A percentile compares a stretch with the other conserved stretches of the same genome.
phyloP scores from a whole-genome alignment of 2,113 vertebrate genomes.

The Pardalotus punctatus region DNA sequence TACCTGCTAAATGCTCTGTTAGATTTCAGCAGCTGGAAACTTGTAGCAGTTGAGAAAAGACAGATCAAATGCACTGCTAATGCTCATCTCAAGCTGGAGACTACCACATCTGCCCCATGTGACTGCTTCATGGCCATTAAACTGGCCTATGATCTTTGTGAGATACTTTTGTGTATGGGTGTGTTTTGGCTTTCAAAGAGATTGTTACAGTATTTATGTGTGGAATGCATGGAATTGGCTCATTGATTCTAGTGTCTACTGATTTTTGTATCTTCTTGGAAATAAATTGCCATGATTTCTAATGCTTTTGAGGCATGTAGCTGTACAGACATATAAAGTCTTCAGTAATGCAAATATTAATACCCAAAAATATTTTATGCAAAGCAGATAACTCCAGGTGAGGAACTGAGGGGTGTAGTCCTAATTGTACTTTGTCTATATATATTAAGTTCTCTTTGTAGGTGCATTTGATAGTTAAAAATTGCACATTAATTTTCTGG shows the following conservation, averaged over 20 bases:
- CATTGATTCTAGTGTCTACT: not conserved
- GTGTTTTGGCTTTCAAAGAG: not conserved
- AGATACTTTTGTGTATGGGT: not conserved
- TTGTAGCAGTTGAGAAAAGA: not conserved
- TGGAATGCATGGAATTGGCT: not conserved
- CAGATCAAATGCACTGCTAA: not conserved
- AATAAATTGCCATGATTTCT: not conserved
- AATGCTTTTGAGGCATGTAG: not conserved
- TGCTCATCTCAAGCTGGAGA: not conserved
- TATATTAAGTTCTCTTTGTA: not conserved
- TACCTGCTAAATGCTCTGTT: not conserved
- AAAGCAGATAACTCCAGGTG: not conserved
- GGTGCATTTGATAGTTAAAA: not conserved
- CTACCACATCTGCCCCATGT: not conserved
- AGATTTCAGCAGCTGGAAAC: not conserved
- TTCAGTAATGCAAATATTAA: not conserved
- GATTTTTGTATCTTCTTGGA: not conserved
- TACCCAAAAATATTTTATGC: not conserved
- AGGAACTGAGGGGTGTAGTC: not conserved
- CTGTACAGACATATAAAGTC: not conserved
- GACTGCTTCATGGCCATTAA: not conserved
- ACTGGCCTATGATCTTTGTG: not conserved
- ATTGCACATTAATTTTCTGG: not conserved
- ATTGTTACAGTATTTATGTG: not conserved
- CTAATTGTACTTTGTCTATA: not conserved